A percentile compares a stretch with the other conserved stretches of the same genome.
phyloP scores from a whole-genome alignment of 2,113 vertebrate species.

The Philantomba maxwellii region DNA sequence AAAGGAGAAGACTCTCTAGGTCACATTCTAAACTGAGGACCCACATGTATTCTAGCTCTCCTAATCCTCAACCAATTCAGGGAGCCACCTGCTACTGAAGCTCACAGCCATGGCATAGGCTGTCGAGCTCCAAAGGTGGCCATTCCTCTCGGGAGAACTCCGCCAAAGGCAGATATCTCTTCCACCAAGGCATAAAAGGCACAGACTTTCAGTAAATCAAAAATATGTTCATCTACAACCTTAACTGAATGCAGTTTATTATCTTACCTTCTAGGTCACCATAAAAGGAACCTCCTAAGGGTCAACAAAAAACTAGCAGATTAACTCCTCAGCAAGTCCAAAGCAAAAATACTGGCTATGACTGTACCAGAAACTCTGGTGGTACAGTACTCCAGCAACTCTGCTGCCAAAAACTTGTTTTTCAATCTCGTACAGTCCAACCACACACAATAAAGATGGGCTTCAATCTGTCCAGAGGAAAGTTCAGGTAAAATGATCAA shows the following conservation, averaged over 20 bases:
- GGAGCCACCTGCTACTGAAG: slow-evolving; percentile 84
- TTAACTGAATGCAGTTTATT: slow-evolving; percentile 86
- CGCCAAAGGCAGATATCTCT: slow-evolving; percentile 83
- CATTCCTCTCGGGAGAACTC: slow-evolving; percentile 87
- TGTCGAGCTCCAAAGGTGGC: slow-evolving; percentile 85
- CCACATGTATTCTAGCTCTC: slow-evolving; percentile 59
- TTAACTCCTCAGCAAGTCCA: slow-evolving; percentile 77
- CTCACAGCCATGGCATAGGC: slow-evolving; percentile 85
- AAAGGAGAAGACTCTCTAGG: slow-evolving; percentile 78
- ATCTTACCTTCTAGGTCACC: slow-evolving; percentile 82
- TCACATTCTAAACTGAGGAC: slow-evolving; percentile 81
- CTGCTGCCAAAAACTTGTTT: slow-evolving; percentile 81
- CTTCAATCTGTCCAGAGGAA: slow-evolving; percentile 81
- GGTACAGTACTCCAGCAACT: slow-evolving; percentile 48
- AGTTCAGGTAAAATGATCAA: slow-evolving; percentile 83
- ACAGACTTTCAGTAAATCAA: slow-evolving; percentile 85
- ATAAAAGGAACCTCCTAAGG: slow-evolving; percentile 85
- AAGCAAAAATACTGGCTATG: slow-evolving; percentile 72
- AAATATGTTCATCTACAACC: slow-evolving; percentile 87
- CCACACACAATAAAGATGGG: slow-evolving; percentile 74
- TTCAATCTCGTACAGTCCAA: slow-evolving; percentile 70
- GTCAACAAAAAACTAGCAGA: slow-evolving; percentile 73
- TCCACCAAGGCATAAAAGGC: slow-evolving; percentile 83
- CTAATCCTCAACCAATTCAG: slow-evolving; percentile 81
- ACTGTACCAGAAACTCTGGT: neutral